Conservation (phyloP, 2,113 vertebrate species). For the Tursiops truncatus region DNA sequence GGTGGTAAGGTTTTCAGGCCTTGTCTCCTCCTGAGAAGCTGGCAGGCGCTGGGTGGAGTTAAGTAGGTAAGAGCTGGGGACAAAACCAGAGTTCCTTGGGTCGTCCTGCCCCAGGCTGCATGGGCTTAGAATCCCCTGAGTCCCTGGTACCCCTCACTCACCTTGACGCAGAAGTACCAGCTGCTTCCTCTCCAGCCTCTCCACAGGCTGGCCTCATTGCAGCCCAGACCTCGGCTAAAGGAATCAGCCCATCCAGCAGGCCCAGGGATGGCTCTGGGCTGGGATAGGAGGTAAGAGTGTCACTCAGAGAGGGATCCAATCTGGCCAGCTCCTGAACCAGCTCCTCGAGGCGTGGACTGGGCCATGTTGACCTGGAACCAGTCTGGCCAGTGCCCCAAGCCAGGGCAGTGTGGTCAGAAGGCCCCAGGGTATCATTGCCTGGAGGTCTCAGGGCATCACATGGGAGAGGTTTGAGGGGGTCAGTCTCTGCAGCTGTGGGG, state of each 20-base stretch:
- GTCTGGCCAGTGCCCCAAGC: slow-evolving; percentile 34
- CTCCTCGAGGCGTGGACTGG: slow-evolving; percentile 80
- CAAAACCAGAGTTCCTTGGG: slow-evolving; percentile 31
- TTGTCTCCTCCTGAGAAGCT: slow-evolving; percentile 38
- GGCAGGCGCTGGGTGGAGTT: not conserved
- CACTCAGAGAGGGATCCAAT: slow-evolving; percentile 88
- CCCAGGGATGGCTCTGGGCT: slow-evolving; percentile 89
- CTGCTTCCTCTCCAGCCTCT: slow-evolving; percentile 32
- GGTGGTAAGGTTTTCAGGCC: not conserved
- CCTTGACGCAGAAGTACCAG: slow-evolving; percentile 36
- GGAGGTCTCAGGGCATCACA: not conserved
- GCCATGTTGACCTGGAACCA: slow-evolving; percentile 56
- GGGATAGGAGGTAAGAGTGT: slow-evolving; percentile 85
- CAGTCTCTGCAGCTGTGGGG: not conserved
- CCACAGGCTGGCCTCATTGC: slow-evolving; percentile 81
- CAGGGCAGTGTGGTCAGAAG: not conserved
- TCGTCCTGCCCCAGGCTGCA: not conserved
- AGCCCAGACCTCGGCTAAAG: slow-evolving; percentile 82
- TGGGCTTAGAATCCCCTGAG: not conserved
- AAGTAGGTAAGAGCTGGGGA: not conserved
- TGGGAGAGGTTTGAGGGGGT: slow-evolving; percentile 33
- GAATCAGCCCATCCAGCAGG: slow-evolving; percentile 94
- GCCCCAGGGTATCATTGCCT: not conserved
- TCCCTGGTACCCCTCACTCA: slow-evolving; percentile 61
- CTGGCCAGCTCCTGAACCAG: slow-evolving; percentile 88